Evolutionary conservation across 2,888 invertebrate species (phyloP), one percentile per base, ranked within the genome.

Genomic region (Rhodophaea formosa): DNA sequence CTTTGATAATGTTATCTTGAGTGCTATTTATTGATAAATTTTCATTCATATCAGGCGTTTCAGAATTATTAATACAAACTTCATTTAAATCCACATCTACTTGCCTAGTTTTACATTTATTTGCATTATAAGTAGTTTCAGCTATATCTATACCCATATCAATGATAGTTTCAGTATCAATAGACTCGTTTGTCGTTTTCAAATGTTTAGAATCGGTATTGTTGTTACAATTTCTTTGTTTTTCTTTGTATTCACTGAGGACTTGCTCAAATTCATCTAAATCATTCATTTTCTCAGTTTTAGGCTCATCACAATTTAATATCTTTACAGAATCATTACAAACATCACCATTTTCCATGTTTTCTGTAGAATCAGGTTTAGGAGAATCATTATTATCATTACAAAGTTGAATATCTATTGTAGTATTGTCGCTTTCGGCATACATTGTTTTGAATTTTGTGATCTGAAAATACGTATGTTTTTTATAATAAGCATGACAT

Each of bases 221-320:
- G 14, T 42, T 8, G 7, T 51, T 12, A 12, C 15, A 39, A 39
- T 6, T 16, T 23, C 23, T 23, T 53, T 29, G n/a, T 53, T 53
- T 1, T 54, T 52, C 6, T 35, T 15, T 10, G 16, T 29, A 57
- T 17, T 56, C 56, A 15, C 15, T 43, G 8, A 57, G 39, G 29
- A 57, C 53, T 32, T 23, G 16, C 6, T 60, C 59, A 53, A 68
- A 64, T 49, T 63, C 59, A 30, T 63, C 58, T 14, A 62, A 49
- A 52, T 59, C 39, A 52, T 29, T 44, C 47, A 58, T 32, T 58
- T 46, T 23, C 15, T 42, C 49, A 15, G 8, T 17, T 32, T 14
- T 7, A 2, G 16, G 23, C 3, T 17, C 7, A n/a, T 5, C n/a
- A 23, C 46, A 46, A 23, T 46, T 0, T n/a, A 46, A 17, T 23